A percentile compares a stretch with the other conserved stretches of the same genome.
These are phyloP conservation scores for Clusia tigrina DNA, from an alignment of 2,888 invertebrate genomes.

Conservation along the genomic window DNA sequence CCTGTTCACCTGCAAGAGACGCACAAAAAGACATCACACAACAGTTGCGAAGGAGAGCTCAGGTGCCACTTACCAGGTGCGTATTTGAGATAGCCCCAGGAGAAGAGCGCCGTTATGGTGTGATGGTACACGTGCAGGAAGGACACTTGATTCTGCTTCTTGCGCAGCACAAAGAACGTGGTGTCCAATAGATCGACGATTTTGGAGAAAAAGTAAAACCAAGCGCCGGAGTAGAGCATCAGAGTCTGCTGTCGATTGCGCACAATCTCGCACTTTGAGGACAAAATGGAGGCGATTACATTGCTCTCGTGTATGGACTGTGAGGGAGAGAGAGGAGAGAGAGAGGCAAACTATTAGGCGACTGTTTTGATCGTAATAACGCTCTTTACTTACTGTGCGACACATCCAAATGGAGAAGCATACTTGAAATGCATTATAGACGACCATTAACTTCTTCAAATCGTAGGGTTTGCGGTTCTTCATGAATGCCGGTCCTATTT, in stretches of 20 bases:
- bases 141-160: constrained; percentile 87
- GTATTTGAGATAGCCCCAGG: constrained; percentile 82
- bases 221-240: constrained; percentile 68
- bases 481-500: constrained; percentile 80
- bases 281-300: constrained; percentile 53
- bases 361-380: constrained; percentile 4
- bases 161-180: constrained; percentile 87
- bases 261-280: constrained; percentile 57
- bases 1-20: constrained; percentile 64
- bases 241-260: constrained; percentile 65
- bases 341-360: not conserved
- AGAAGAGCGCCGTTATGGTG: constrained; percentile 78
- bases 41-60: not conserved
- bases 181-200: constrained; percentile 81
- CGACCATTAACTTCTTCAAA: constrained; percentile 75
- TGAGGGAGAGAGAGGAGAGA: not conserved
- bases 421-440: constrained; percentile 90
- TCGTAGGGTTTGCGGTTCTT: constrained; percentile 76
- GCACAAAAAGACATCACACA: too few species aligned
- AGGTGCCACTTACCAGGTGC: constrained; percentile 70
- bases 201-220: constrained; percentile 85
- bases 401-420: constrained; percentile 79
- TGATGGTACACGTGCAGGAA: constrained; percentile 92
- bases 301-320: constrained; percentile 58
- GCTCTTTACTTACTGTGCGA: constrained; percentile 51